Evolutionary conservation across 2,888 invertebrate species (phyloP), one percentile per base, ranked within the genome.

Genomic region (Aphodius granarius): DNA sequence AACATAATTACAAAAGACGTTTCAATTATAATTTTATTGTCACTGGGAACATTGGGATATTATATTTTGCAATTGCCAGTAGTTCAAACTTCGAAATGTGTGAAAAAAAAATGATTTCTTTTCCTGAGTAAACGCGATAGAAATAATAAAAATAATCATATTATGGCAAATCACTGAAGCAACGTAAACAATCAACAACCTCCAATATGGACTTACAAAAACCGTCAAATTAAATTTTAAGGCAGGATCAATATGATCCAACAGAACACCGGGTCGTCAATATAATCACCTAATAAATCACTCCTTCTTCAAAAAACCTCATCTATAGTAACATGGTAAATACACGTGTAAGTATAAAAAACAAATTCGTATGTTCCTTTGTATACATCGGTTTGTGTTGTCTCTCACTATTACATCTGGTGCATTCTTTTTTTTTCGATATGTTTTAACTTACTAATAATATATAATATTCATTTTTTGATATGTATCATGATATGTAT

Each of bases 121-220:
- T n/a, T n/a, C n/a, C n/a, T 43, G 13, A 43, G 3, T 43, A 43
- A 43, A 43, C n/a, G n/a, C n/a, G 13, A 43, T 43, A 43, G 2
- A 3, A 1, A 3, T 43, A 9, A 9, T 2, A 43, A 1, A 3
- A 9, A 19, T 9, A 18, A 5, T 66, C 21, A 19, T 17, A 19
- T 16, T 16, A 19, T 66, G 70, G 13, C 22, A 43, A 68, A 72
- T 75, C 72, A 72, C 73, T 63, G 70, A 75, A 70, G 72, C 62
- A 63, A 21, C 63, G 18, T 62, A 73, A 72, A 72, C 22, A 20
- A 63, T 66, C 73, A 88, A 88, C 88, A 88, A 88, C 87, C 87
- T 89, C 89, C 89, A 89, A 89, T 89, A 87, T 89, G 89, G 89
- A 89, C 88, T 43, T 89, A 89, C 88, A 86, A 86, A n/a, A 88